Percentiles rank a stretch among this genome's conserved stretches.
These are phyloP conservation scores for Thunnus maccoyii DNA, from an alignment of 2,113 vertebrate species.

Conservation along the genomic window DNA sequence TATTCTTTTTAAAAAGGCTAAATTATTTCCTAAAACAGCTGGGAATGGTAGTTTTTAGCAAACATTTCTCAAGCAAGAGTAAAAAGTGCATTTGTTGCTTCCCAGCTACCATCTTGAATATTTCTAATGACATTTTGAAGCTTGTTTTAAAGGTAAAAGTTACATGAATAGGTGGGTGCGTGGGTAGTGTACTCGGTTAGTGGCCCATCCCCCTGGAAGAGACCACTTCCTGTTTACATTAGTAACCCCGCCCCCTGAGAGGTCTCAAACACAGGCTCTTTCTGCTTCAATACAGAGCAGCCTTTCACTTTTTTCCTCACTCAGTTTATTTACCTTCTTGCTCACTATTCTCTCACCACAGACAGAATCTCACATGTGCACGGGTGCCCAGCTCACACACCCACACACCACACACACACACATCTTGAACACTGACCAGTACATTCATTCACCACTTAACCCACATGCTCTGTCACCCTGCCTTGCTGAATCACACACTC, in stretches of 20 bases:
- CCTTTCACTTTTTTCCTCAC: conserved; percentile 70
- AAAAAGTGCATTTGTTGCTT: too few species aligned
- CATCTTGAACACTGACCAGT: conserved; percentile 28
- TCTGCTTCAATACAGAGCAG: conserved; percentile 68
- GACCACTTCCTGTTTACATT: conserved; percentile 87
- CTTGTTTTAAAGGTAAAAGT: conserved; percentile 6
- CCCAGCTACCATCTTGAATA: background rate
- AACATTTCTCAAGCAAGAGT: background rate
- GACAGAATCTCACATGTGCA: conserved; percentile 55
- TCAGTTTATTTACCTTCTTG: conserved; percentile 74
- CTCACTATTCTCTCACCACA: conserved; percentile 69
- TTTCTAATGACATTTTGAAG: too few species aligned
- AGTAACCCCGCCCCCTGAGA: conserved; percentile 53
- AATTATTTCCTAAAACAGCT: too few species aligned
- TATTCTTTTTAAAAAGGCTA: too few species aligned
- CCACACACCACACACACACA: conserved; percentile 16
- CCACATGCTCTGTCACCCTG: conserved; percentile 56
- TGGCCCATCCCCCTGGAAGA: conserved; percentile 65
- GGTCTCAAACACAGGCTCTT: conserved; percentile 79
- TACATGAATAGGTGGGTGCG: conserved; percentile 3
- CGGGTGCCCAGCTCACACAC: conserved; percentile 16
- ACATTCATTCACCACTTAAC: conserved; percentile 42
- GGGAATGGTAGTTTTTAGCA: too few species aligned
- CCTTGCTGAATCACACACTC: conserved; percentile 44
- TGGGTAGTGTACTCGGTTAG: conserved; percentile 14